Base-by-base conservation (phyloP, 2,888 invertebrate species). In the Dolichopus griseipennis region DNA sequence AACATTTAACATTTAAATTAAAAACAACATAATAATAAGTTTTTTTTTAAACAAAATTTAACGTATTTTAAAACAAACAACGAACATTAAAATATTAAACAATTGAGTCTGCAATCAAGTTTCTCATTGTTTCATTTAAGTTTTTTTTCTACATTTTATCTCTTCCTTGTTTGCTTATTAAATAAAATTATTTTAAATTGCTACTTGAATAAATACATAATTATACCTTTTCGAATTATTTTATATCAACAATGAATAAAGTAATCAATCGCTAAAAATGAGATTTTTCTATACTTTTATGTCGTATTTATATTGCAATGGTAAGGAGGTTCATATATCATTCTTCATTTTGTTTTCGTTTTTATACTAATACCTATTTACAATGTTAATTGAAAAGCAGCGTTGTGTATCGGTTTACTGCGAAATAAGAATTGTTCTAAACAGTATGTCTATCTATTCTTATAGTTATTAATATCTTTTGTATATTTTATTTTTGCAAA, bases 341-440 rank as follows among this genome's bases (percentile, higher is more conserved):
- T 52, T 52, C 52, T 52, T 52, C 18, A 52, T 52, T 52, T 52
- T 52, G 2, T 52, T 52, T 52, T 52, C 18, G 9, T 15, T 52
- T 52, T n/a, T 15, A 18, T 52, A 18, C 6, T 52, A 27, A 37
- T 37, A 34, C 34, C 34, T 34, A 10, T 37, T 12, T 37, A 37
- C 12, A 37, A 8, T 5, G 12, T 37, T 10, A 12, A 37, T 37
- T 37, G 3, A 37, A 63, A 63, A 8, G 22, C 63, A 27, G n/a
- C 27, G 27, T 15, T 63, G 63, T 27, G 63, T 33, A 64, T 68
- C 66, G 43, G 63, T 34, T 41, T 41, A 4, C 21, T 20, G n/a
- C 12, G 21, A 65, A 52, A 68, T 66, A 66, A 68, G 41, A 68
- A 66, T 68, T 68, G 68, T 68, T 66, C 68, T 61, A 37, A n/a